These are phyloP conservation scores for Dendrophyllia cribrosa DNA, from an alignment of 64 coral and sea anemone species.

Conservation along the genomic window DNA sequence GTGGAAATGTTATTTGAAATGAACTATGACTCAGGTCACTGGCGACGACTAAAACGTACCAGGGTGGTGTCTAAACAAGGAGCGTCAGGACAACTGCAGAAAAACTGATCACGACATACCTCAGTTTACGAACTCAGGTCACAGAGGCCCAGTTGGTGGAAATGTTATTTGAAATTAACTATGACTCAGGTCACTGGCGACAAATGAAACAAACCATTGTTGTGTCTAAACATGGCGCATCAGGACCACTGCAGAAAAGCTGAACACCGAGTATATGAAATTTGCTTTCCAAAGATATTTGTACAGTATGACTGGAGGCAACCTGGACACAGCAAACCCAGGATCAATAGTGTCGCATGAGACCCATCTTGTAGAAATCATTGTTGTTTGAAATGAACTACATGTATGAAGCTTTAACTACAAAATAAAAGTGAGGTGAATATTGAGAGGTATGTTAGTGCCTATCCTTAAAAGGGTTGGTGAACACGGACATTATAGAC, in stretches of 20 bases:
- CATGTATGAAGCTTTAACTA: too few species aligned
- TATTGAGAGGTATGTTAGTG: too few species aligned
- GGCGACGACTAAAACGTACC: constrained; percentile 94
- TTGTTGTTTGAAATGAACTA: constrained; percentile 95
- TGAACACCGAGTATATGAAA: neutral
- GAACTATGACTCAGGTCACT: constrained; percentile 98
- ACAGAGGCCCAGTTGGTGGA: constrained; percentile 84
- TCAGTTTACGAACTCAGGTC: neutral
- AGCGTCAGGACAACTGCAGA: constrained; percentile 21
- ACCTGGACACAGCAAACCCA: too few species aligned
- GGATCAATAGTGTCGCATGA: constrained; percentile 15
- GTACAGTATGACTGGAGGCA: too few species aligned
- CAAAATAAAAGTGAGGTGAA: too few species aligned
- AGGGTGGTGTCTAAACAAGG: constrained; percentile 85
- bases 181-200: constrained; percentile 91
- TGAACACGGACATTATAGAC: too few species aligned
- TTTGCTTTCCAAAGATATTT: neutral
- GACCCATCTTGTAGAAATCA: constrained; percentile 90
- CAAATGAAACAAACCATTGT: constrained; percentile 90
- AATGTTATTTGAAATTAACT: constrained; percentile 99
- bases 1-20: constrained; percentile 99
- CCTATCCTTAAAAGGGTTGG: too few species aligned
- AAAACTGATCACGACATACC: neutral
- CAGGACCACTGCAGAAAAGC: constrained; percentile 23
- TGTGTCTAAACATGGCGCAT: constrained; percentile 63